Evolutionary conservation across 1,140 invertebrate genomes (phyloP), one percentile per base, ranked within the genome.

Genomic region (Heliconius melpomene): DNA sequence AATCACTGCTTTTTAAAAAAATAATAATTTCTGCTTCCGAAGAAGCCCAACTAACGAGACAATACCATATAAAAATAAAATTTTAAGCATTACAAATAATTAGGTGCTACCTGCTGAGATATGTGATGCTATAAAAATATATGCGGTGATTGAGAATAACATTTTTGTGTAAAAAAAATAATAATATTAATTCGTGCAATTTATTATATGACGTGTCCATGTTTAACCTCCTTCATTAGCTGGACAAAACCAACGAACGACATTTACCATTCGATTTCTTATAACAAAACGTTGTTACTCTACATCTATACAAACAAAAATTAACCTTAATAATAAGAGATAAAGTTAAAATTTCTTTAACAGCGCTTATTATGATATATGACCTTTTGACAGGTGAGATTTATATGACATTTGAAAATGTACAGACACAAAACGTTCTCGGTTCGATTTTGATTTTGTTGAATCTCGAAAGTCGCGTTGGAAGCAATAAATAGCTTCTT

Each of bases 231-330:
- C 87, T 91, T 91, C 91, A 91, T 93, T 93, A 93, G 89, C 80
- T 79, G 83, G 79, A 91, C 89, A 93, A 90, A 91, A 91, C 89
- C 90, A 91, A 90, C 88, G 91, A 91, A 90, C 88, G 91, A 91
- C 88, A 93, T 91, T 91, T 90, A 91, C 85, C 86, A 88, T 85
- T 76, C 75, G 73, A 23, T 29, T 54, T 29, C 60, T 57, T 78
- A 75, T 70, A n/a, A 71, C 50, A 75, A 81, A 88, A 88, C 36
- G 79, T 36, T 75, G 8, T 78, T 86, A 84, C 66, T 52, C 54
- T 46, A 77, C 26, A 26, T 70, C 16, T 40, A 2, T 75, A 75
- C 72, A 82, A 54, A 38, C n/a, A 7, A 84, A 81, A 79, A 72
- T 74, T 11, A 36, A 84, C 80, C n/a, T 81, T 87, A 85, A 50